Conservation (phyloP, 2,888 invertebrate genomes). For the Psylliodes chrysocephalus region DNA sequence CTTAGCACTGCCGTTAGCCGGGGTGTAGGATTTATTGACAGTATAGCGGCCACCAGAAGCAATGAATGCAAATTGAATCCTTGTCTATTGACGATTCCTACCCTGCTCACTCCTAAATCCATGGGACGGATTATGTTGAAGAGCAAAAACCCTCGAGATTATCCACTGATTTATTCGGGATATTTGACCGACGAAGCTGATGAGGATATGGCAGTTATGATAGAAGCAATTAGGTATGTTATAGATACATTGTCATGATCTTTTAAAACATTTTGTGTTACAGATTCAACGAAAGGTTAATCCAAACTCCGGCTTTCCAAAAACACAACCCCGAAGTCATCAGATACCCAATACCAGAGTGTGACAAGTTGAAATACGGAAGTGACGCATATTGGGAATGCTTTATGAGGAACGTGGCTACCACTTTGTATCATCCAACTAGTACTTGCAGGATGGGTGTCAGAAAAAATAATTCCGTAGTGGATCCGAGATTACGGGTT, state of each 20-base stretch:
- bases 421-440: no score
- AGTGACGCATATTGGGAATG: no score
- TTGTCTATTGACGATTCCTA: conserved; percentile 36
- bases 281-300: no score
- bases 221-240: conserved; percentile 63
- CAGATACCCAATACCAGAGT: no score
- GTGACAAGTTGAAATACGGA: no score
- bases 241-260: neutral
- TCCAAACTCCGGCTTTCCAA: no score
- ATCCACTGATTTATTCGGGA: conserved; percentile 72
- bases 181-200: conserved; percentile 70
- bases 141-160: conserved; percentile 68
- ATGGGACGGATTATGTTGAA: conserved; percentile 68
- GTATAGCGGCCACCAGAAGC: conserved; percentile 32
- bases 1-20: conserved; percentile 35
- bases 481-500: no score
- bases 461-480: no score
- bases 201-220: conserved; percentile 66
- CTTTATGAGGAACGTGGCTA: no score
- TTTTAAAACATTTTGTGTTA: no score
- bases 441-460: no score
- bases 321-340: no score
- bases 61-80: conserved; percentile 34
- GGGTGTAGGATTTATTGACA: conserved; percentile 54
- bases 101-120: conserved; percentile 63